Evolutionary conservation across 2,888 invertebrate species (phyloP).

Genomic region (Autographa gamma): DNA sequence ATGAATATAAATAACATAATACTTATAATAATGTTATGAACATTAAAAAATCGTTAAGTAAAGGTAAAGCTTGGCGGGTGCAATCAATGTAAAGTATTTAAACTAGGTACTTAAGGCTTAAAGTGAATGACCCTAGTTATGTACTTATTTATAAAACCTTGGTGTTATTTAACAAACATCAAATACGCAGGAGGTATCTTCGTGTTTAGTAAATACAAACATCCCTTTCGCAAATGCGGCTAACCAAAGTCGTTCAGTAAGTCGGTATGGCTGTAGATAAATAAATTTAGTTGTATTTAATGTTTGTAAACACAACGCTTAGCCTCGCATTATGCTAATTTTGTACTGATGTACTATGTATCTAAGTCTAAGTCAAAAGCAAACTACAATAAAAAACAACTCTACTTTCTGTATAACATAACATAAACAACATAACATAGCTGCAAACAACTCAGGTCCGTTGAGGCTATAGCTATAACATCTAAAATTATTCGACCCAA

Average conservation of each 20-base stretch:
- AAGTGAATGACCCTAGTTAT: conserved; percentile 39
- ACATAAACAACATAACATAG: no score
- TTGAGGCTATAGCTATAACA: no score
- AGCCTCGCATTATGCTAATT: background rate
- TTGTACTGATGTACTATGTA: no score
- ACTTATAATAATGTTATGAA: background rate
- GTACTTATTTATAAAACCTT: conserved; percentile 40
- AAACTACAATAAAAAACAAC: no score
- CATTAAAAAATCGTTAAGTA: conserved; percentile 3
- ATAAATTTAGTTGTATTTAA: background rate
- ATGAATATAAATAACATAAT: conserved; percentile 1
- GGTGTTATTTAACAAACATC: conserved; percentile 39
- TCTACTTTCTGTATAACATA: no score
- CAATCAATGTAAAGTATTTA: conserved; percentile 6
- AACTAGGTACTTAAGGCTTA: background rate
- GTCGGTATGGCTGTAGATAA: conserved; percentile 2
- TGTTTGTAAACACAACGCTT: background rate
- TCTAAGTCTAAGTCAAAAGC: no score
- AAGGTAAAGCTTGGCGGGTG: conserved; percentile 7
- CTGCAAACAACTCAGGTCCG: no score
- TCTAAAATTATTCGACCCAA: no score
- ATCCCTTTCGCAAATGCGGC: conserved; percentile 35
- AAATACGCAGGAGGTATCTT: conserved; percentile 36
- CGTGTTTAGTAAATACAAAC: conserved; percentile 43
- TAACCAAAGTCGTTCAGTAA: conserved; percentile 11